Conservation (phyloP, 2,797 vertebrate species). For the Mormyrus proboscirostris region DNA sequence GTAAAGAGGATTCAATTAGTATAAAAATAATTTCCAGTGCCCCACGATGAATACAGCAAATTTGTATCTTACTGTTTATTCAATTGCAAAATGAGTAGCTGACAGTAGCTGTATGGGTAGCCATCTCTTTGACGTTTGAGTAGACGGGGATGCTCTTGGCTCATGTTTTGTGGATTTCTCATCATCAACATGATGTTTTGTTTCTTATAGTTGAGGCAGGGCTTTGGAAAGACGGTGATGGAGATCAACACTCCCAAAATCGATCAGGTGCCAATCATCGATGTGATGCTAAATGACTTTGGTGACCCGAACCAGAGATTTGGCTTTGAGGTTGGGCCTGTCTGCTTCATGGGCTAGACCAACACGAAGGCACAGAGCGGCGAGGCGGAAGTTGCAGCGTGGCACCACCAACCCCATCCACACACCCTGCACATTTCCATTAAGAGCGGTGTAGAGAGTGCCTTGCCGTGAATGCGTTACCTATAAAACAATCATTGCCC, state of each 20-base stretch:
- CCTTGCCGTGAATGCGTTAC: slow-evolving; percentile 59
- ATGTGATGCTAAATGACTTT: slow-evolving; percentile 99
- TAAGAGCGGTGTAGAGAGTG: slow-evolving; percentile 65
- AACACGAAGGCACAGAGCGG: slow-evolving; percentile 42
- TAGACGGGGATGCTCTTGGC: background rate
- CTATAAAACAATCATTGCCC: slow-evolving; percentile 67
- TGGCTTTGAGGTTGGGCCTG: slow-evolving; percentile 96
- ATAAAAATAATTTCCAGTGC: background rate
- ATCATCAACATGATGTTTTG: background rate
- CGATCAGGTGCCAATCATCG: slow-evolving; percentile 92
- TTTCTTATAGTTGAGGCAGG: slow-evolving; percentile 73
- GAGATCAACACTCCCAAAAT: slow-evolving; percentile 97
- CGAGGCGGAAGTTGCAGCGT: slow-evolving; percentile 45
- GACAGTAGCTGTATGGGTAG: background rate
- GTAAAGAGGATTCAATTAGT: background rate
- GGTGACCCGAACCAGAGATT: slow-evolving; percentile 96
- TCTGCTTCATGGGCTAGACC: slow-evolving; percentile 92
- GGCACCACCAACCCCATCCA: slow-evolving; percentile 57
- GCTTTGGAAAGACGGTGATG: slow-evolving; percentile 83
- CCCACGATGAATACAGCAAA: background rate
- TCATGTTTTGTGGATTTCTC: background rate
- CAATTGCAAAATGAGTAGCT: background rate
- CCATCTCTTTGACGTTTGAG: background rate
- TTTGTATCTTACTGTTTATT: background rate
- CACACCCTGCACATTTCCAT: slow-evolving; percentile 71